Percentiles rank a stretch among this genome's conserved stretches.
Conservation (phyloP, 2,888 invertebrate species). For the Frankliniella fusca region DNA sequence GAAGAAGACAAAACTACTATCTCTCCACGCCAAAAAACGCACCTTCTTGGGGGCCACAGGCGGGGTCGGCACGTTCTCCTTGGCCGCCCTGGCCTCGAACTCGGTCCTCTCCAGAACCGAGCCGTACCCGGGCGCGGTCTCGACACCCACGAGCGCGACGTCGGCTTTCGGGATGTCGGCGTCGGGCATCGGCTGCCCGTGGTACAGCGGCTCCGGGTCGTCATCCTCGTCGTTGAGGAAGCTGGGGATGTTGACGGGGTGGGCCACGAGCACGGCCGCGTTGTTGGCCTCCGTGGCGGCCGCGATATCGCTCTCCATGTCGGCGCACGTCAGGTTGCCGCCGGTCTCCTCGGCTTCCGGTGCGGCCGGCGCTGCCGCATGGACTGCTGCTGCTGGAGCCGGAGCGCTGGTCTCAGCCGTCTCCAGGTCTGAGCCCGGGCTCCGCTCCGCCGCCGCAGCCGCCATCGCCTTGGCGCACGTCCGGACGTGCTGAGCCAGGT, state of each 20-base stretch:
- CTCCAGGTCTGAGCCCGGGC: too few relatives aligned
- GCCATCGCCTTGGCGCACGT: conserved; percentile 52
- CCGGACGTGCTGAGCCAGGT: conserved; percentile 69
- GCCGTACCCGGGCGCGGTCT: conserved; percentile 53
- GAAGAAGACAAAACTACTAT: neutral
- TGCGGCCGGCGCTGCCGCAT: neutral
- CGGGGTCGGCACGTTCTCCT: neutral
- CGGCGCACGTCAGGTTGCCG: neutral
- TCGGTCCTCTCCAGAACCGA: conserved; percentile 41
- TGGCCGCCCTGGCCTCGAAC: neutral
- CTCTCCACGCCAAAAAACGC: neutral
- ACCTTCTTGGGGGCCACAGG: neutral
- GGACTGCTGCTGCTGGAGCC: neutral
- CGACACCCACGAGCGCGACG: conserved; percentile 49
- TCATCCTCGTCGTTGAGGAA: neutral
- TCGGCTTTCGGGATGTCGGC: conserved; percentile 40
- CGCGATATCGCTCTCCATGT: neutral
- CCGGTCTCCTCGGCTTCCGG: neutral
- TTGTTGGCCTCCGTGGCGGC: neutral
- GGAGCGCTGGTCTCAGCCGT: too few relatives aligned
- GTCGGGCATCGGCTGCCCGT: neutral
- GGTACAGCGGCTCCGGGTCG: neutral
- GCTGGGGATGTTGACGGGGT: too few relatives aligned
- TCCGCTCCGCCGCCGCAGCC: conserved; percentile 30
- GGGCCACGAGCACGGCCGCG: too few relatives aligned